phyloP scores from a whole-genome alignment of 2,888 invertebrate species.

The Trissolcus brochymenae region DNA sequence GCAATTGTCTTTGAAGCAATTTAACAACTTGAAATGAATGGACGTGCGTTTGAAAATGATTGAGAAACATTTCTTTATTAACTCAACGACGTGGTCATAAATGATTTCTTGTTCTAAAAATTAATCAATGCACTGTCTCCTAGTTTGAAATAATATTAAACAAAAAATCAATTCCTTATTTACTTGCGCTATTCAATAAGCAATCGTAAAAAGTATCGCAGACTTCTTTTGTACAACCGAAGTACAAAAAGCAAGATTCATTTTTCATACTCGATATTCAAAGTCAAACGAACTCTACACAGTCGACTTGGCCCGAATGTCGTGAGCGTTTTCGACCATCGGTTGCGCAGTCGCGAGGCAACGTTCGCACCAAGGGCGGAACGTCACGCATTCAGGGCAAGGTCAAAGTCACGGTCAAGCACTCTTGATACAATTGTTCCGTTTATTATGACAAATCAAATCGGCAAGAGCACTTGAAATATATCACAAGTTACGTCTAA shows the following conservation, averaged over 20 bases:
- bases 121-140: constrained; percentile 13
- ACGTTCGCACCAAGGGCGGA: background rate
- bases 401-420: constrained; percentile 27
- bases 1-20: constrained; percentile 11
- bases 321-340: background rate
- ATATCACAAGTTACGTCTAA: constrained; percentile 70
- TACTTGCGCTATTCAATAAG: background rate
- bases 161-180: constrained; percentile 28
- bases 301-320: constrained; percentile 12
- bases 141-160: constrained; percentile 18
- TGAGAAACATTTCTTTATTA: constrained; percentile 51
- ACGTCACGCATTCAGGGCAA: constrained; percentile 8
- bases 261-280: constrained; percentile 21
- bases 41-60: constrained; percentile 41
- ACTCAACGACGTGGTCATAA: constrained; percentile 24
- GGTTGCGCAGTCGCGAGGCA: background rate
- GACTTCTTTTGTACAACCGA: constrained; percentile 25
- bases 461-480: constrained; percentile 63
- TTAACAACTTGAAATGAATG: constrained; percentile 37
- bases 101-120: constrained; percentile 36
- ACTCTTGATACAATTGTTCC: constrained; percentile 40
- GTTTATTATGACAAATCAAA: constrained; percentile 40
- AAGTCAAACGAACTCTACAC: constrained; percentile 9
- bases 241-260: constrained; percentile 17
- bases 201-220: constrained; percentile 34